These are phyloP conservation scores for Sprattus sprattus DNA, from an alignment of 2,113 vertebrate genomes.

Conservation along the genomic window DNA sequence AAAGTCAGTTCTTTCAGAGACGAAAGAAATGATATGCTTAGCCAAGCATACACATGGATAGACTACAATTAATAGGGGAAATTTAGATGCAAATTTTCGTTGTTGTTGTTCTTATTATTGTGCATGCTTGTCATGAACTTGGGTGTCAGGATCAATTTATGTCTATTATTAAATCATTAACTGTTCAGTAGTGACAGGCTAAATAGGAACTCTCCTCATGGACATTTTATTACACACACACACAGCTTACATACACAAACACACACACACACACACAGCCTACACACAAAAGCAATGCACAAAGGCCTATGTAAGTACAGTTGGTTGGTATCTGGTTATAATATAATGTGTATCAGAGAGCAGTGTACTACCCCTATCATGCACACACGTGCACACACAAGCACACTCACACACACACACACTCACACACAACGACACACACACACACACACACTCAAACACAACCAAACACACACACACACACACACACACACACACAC, in stretches of 20 bases:
- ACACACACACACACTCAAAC: too few species aligned
- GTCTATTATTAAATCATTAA: constrained; percentile 16
- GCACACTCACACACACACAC: background rate
- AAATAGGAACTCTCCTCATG: constrained; percentile 10
- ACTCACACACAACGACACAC: too few species aligned
- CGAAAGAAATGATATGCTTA: constrained; percentile 11
- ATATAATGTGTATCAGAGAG: background rate
- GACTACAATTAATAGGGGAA: constrained; percentile 14
- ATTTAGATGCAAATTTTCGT: constrained; percentile 14
- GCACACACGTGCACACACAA: background rate
- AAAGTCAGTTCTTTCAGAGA: background rate
- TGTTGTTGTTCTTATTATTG: constrained; percentile 12
- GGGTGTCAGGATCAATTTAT: constrained; percentile 9
- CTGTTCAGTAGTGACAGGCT: background rate
- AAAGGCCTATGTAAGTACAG: background rate
- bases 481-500: background rate
- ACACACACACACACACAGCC: constrained; percentile 8
- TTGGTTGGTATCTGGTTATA: background rate
- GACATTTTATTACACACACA: constrained; percentile 7
- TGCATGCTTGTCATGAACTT: constrained; percentile 6
- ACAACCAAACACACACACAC: too few species aligned
- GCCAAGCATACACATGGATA: background rate
- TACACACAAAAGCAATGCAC: background rate
- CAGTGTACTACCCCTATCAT: background rate
- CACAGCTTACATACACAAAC: background rate